phyloP scores from a whole-genome alignment of 2,888 invertebrate genomes.

The Aproaerema taeniolella region DNA sequence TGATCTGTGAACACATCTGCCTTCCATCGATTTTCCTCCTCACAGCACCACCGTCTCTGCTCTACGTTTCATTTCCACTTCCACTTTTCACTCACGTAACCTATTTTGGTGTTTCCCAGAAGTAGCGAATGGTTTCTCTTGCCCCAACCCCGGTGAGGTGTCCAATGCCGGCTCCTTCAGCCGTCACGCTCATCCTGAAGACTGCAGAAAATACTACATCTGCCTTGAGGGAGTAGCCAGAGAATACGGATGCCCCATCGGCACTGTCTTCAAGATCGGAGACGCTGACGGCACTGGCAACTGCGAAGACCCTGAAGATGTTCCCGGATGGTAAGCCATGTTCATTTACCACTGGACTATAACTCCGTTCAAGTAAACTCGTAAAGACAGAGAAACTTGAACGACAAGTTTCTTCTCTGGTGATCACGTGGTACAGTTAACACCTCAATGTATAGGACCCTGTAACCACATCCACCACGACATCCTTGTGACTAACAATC shows the following conservation, averaged over 20 bases:
- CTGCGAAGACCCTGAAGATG: slow-evolving; percentile 96
- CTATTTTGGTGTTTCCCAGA: slow-evolving; percentile 78
- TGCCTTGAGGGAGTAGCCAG: slow-evolving; percentile 93
- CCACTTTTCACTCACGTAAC: slow-evolving; percentile 50
- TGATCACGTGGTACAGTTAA: slow-evolving; percentile 48
- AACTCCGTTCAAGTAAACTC: slow-evolving; percentile 48
- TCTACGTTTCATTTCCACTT: slow-evolving; percentile 44
- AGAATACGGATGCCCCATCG: slow-evolving; percentile 97
- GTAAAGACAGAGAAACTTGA: slow-evolving; percentile 47
- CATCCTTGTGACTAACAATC: slow-evolving; percentile 70
- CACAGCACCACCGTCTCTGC: slow-evolving; percentile 33
- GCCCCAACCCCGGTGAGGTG: slow-evolving; percentile 89
- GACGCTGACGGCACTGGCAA: slow-evolving; percentile 93
- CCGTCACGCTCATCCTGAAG: slow-evolving; percentile 95
- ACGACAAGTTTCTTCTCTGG: slow-evolving; percentile 46
- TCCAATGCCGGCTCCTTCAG: slow-evolving; percentile 93
- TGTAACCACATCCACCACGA: slow-evolving; percentile 51
- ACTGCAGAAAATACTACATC: slow-evolving; percentile 97
- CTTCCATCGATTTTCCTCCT: slow-evolving; percentile 31
- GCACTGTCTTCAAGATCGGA: slow-evolving; percentile 96
- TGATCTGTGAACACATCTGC: slow-evolving; percentile 24
- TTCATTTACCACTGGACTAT: not conserved
- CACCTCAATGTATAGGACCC: slow-evolving; percentile 36
- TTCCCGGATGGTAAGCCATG: slow-evolving; percentile 92
- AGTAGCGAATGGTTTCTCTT: slow-evolving; percentile 92